Evolutionary conservation across 2,888 invertebrate species (phyloP), one percentile per base, ranked within the genome.

Genomic region (Hanleya hanleyi): DNA sequence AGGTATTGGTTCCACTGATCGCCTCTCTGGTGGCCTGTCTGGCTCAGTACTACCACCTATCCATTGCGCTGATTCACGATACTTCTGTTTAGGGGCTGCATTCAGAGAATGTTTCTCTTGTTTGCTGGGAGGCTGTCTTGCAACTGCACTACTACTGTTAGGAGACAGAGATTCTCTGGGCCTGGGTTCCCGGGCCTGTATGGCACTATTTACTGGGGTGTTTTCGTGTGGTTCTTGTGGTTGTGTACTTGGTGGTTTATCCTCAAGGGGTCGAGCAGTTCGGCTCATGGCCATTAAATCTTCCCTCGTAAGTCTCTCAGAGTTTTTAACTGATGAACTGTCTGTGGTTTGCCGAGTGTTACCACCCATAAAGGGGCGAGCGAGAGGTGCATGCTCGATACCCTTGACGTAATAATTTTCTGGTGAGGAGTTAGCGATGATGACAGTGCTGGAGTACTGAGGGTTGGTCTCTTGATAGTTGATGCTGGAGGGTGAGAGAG

Each of bases 261-360:
- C 69, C 37, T 81, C 79, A 18, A 84, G 67, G 1, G 87, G 86
- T 6, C 82, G 85, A 26, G 86, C 77, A 64, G 80, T 84, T 29
- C 85, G 77, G 70, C 85, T 86, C 86, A 87, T 86, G 47, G 82
- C 82, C 41, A 86, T 37, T 73, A 85, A 77, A 70, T 85, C 85
- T 36, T 87, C 86, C 57, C 85, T 69, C 7, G 86, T 83, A 7
- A 75, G 57, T 36, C 57, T 50, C 12, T 67, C 36, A 22, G 64
- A 64, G 26, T 1, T 36, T 22, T 64, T 35, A 1, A 9, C 38
- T 32, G 61, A 57, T 15, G 35, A 35, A 18, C 35, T 35, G n/a
- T 41, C 47, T 15, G 12, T 12, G 12, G 47, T 41, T 35, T 37
- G 35, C 32, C 38, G 32, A 49, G n/a, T 38, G 6, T 36, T 50